Evolutionary conservation across 2,797 vertebrate species (phyloP), one percentile per base, ranked within the genome.

Genomic region (Carcharodon carcharias): DNA sequence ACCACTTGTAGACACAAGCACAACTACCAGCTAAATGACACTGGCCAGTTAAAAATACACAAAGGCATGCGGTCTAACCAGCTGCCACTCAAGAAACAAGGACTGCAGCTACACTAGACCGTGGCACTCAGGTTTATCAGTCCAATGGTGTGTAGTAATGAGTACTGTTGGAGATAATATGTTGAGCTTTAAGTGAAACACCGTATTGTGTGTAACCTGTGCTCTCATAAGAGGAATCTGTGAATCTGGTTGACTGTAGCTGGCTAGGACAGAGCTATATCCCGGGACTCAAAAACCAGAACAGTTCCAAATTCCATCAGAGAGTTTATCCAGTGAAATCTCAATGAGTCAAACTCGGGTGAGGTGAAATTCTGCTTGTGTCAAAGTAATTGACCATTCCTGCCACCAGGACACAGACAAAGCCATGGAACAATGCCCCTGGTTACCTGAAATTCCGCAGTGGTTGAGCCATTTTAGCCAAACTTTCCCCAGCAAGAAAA

Each of bases 1-100:
- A 58, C 31, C 88, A 63, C 58, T 91, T 91, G 35, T n/a, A 61
- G 88, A 14, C 14, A 35, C 88, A 91, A 14, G 28, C 88, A 61
- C 88, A 91, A 89, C 56, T 31, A n/a, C 88, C 31, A 91, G 31
- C 8, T 14, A 91, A 91, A 91, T 14, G 14, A 61, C 56, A n/a
- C 16, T n/a, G 31, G 88, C 18, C 88, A 91, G 88, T 61, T 91
- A 91, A 61, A 91, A 91, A 91, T 91, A 91, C 31, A 91, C 31
- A 91, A 35, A 61, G 56, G 56, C 56, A n/a, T 63, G 88, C 91
- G 88, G 88, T 61, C 61, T 61, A 91, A 91, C 31, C 88, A n/a
- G 88, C 56, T 91, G 88, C 88, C 88, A 61, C 56, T 91, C 58
- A 26, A 91, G 56, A 63, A 61, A 8, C 14, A 61, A 61, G 88